A percentile compares a stretch with the other conserved stretches of the same genome.
Evolutionary conservation across 2,113 vertebrate genomes (phyloP).

Genomic region (Hippoglossus stenolepis): DNA sequence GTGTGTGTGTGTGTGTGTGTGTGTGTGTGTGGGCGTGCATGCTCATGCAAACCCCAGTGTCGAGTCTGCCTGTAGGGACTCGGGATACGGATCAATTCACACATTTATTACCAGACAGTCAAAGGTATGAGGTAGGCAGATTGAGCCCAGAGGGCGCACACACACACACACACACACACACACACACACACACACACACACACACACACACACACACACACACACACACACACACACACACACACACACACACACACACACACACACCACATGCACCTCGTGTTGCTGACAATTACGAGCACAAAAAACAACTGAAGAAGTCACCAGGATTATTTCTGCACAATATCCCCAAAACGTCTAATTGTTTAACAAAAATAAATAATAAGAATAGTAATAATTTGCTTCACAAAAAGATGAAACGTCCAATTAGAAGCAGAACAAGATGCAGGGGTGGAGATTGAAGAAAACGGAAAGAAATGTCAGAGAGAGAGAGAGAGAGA

Average conservation of each 20-base stretch:
- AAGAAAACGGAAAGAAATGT: slow-evolving; percentile 18
- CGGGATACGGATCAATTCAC: slow-evolving; percentile 70
- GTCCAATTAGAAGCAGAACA: slow-evolving; percentile 22
- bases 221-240: neutral
- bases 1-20: slow-evolving; percentile 9
- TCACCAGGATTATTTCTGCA: slow-evolving; percentile 36
- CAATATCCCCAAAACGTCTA: slow-evolving; percentile 37
- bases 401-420: neutral
- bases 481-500: neutral
- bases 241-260: neutral
- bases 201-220: neutral
- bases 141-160: slow-evolving; percentile 54
- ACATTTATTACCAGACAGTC: slow-evolving; percentile 70
- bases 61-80: slow-evolving; percentile 33
- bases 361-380: slow-evolving; percentile 16
- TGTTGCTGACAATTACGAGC: slow-evolving; percentile 1
- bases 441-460: slow-evolving; percentile 13
- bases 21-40: neutral
- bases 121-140: slow-evolving; percentile 65
- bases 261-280: slow-evolving; percentile 2
- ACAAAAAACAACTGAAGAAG: slow-evolving; percentile 30
- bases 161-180: neutral
- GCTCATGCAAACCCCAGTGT: slow-evolving; percentile 21
- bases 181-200: neutral
- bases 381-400: neutral